Conservation (phyloP, 2,888 invertebrate genomes). For the Drosophila monieri region DNA sequence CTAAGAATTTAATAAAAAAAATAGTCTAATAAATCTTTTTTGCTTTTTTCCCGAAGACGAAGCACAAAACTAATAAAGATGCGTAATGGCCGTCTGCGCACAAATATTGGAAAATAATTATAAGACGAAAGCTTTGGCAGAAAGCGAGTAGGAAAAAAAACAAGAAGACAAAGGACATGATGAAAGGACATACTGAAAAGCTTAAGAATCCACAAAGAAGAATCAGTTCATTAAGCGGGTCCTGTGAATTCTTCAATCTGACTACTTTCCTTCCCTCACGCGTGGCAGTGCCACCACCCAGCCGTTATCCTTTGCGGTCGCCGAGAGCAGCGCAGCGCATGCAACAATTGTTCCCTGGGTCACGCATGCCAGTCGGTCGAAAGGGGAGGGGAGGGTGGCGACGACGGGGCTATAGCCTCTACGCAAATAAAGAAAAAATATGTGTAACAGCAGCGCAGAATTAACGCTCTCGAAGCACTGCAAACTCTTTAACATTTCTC, state of each 20-base stretch:
- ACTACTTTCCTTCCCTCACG: not conserved
- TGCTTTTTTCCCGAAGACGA: constrained; percentile 25
- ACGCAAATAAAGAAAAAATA: constrained; percentile 30
- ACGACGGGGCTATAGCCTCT: constrained; percentile 68
- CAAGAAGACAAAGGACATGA: not conserved
- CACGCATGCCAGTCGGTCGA: constrained; percentile 8
- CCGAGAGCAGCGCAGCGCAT: constrained; percentile 59
- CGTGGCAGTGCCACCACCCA: not conserved
- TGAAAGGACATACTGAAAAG: not conserved
- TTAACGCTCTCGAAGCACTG: constrained; percentile 30
- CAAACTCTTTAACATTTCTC: constrained; percentile 36
- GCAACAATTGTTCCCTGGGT: constrained; percentile 69
- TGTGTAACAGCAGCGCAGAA: constrained; percentile 26
- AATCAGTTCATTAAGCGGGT: not conserved
- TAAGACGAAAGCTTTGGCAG: constrained; percentile 29
- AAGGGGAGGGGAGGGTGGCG: constrained; percentile 59
- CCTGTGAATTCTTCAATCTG: not conserved
- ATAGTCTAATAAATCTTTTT: not conserved
- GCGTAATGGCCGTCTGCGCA: constrained; percentile 84
- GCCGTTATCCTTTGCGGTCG: constrained; percentile 19
- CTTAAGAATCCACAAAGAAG: not conserved
- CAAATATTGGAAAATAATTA: constrained; percentile 83
- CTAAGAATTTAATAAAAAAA: too few relatives aligned
- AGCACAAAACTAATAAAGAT: constrained; percentile 79
- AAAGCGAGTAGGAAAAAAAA: constrained; percentile 12